Evolutionary conservation across 2,113 vertebrate species (phyloP).

Genomic region (Peucedramus taeniatus): DNA sequence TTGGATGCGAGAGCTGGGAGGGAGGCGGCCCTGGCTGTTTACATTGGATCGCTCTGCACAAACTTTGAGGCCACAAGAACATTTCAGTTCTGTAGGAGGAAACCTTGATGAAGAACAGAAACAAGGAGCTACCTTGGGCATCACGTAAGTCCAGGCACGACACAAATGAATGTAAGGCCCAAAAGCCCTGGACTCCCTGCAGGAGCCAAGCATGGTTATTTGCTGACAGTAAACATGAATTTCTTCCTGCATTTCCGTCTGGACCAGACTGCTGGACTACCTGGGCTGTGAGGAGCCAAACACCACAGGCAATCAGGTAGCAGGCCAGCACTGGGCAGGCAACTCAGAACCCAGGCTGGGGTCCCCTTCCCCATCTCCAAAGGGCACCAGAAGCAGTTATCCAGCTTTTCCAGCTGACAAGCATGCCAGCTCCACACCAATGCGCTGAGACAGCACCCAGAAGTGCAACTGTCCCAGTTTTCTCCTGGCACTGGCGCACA

Average conservation of each 20-base stretch:
- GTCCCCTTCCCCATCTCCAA: background rate
- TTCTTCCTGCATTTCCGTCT: background rate
- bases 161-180: background rate
- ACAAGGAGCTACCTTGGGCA: background rate
- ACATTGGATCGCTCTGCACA: background rate
- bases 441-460: conserved; percentile 41
- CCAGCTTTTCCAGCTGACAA: background rate
- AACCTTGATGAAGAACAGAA: background rate
- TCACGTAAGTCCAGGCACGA: background rate
- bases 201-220: background rate
- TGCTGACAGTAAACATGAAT: background rate
- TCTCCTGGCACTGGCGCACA: background rate
- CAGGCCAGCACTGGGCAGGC: background rate
- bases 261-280: background rate
- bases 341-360: background rate
- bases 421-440: background rate
- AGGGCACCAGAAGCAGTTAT: background rate
- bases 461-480: conserved; percentile 45
- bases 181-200: background rate
- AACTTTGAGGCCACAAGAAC: background rate
- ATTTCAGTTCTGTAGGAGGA: background rate
- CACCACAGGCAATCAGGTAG: accelerated
- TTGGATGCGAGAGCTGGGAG: background rate
- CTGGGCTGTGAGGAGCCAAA: background rate
- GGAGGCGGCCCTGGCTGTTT: background rate